A percentile compares a stretch with the other conserved stretches of the same genome.
These are phyloP conservation scores for Scolanthus callimorphus DNA, from an alignment of 92 coral and sea anemone species.

Conservation along the genomic window DNA sequence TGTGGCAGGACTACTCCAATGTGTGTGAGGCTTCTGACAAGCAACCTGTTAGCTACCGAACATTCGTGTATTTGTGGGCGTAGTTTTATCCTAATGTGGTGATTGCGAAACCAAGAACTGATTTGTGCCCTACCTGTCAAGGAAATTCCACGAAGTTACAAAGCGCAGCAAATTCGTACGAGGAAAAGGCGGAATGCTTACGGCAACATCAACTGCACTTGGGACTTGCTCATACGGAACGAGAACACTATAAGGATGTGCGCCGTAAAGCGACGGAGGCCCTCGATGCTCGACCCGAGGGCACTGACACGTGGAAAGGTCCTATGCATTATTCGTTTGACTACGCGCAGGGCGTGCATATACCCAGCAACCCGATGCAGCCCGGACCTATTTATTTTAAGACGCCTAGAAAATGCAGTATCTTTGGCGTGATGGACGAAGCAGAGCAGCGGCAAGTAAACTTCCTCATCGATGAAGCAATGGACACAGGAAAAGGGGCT, in stretches of 20 bases:
- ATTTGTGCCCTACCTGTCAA: constrained; percentile 35
- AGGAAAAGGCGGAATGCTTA: constrained; percentile 14
- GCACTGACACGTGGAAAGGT: no score
- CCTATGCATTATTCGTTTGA: no score
- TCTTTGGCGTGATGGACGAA: constrained; percentile 19
- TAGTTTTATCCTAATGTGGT: constrained; percentile 24
- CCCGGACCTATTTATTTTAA: constrained; percentile 47
- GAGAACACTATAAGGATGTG: constrained; percentile 21
- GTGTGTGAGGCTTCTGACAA: constrained; percentile 25
- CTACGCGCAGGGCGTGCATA: no score
- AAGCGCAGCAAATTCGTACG: constrained; percentile 16
- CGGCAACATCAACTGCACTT: constrained; percentile 10
- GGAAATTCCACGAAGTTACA: constrained; percentile 14
- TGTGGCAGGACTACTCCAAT: constrained; percentile 16
- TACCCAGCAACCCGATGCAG: constrained; percentile 39
- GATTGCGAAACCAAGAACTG: constrained; percentile 20
- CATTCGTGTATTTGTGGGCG: constrained; percentile 20
- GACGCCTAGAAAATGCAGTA: constrained; percentile 25
- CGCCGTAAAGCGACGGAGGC: constrained; percentile 16
- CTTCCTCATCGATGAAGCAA: no score
- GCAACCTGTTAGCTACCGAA: constrained; percentile 17
- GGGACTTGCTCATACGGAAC: constrained; percentile 8
- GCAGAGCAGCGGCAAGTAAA: constrained; percentile 26
- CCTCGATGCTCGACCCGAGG: no score
- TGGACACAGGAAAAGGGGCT: no score